Percentiles rank a stretch among this genome's conserved stretches.
Conservation (phyloP, 2,113 vertebrate genomes). For the Archocentrus centrarchus region DNA sequence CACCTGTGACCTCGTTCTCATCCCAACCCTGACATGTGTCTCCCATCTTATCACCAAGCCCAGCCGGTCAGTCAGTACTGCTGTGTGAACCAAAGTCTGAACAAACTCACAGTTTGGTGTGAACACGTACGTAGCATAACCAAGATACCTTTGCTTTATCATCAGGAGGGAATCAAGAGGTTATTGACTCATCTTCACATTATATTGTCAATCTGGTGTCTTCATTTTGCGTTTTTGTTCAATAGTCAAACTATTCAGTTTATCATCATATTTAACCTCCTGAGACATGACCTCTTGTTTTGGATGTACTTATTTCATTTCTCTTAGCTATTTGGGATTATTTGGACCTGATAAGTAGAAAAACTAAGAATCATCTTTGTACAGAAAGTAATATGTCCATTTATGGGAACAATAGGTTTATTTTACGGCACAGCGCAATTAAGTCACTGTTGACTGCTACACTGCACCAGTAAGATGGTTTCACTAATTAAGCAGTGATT, state of each 20-base stretch:
- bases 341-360: background rate
- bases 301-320: background rate
- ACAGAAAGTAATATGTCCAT: background rate
- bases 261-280: background rate
- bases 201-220: background rate
- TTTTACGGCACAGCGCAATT: background rate
- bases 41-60: background rate
- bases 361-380: background rate
- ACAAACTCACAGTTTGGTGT: background rate
- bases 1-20: conserved; percentile 47
- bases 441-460: background rate
- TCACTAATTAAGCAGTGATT: too few relatives aligned
- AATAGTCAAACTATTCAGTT: background rate
- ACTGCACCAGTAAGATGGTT: background rate
- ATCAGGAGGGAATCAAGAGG: background rate
- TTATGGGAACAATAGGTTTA: background rate
- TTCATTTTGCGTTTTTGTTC: background rate
- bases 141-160: background rate
- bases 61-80: background rate
- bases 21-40: conserved; percentile 6
- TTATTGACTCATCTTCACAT: conserved; percentile 1
- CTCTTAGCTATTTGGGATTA: background rate
- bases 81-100: background rate
- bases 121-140: background rate
- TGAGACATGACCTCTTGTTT: background rate